These are phyloP conservation scores for Apodemia duryi DNA, from an alignment of 2,888 invertebrate genomes.

Conservation along the genomic window DNA sequence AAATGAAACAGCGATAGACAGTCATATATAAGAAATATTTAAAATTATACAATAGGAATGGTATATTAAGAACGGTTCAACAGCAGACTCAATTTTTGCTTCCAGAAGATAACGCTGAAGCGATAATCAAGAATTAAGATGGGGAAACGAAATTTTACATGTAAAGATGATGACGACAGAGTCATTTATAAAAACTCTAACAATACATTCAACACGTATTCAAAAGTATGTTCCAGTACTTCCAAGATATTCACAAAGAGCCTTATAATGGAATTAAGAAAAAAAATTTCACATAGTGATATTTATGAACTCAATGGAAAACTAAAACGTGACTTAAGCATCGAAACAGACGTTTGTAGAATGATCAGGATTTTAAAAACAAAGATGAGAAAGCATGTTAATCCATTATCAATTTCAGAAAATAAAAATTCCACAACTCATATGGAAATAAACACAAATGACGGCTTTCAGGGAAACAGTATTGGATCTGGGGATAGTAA, in stretches of 20 bases:
- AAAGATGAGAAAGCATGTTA: conserved; percentile 31
- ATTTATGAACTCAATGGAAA: conserved; percentile 41
- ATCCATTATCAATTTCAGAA: conserved; percentile 28
- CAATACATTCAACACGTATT: conserved; percentile 41
- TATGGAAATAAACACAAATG: conserved; percentile 42
- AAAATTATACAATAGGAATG: no score
- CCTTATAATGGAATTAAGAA: conserved; percentile 42
- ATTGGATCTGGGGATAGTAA: conserved; percentile 53
- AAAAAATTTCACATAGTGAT: conserved; percentile 38
- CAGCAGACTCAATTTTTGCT: conserved; percentile 56
- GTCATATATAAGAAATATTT: neutral
- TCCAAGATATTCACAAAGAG: conserved; percentile 44
- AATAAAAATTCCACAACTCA: conserved; percentile 43
- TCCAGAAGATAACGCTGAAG: conserved; percentile 49
- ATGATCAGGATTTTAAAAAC: conserved; percentile 50
- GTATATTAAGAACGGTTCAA: conserved; percentile 24
- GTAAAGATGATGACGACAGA: conserved; percentile 38
- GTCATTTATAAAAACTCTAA: conserved; percentile 54
- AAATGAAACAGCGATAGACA: neutral
- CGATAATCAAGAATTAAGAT: conserved; percentile 34
- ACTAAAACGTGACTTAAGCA: conserved; percentile 54
- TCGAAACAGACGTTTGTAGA: conserved; percentile 61
- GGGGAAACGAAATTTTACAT: conserved; percentile 42
- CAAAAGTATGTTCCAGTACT: conserved; percentile 47
- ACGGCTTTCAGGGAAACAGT: conserved; percentile 40